Conservation (phyloP, 2,113 vertebrate species). For the Morphnarchus princeps region DNA sequence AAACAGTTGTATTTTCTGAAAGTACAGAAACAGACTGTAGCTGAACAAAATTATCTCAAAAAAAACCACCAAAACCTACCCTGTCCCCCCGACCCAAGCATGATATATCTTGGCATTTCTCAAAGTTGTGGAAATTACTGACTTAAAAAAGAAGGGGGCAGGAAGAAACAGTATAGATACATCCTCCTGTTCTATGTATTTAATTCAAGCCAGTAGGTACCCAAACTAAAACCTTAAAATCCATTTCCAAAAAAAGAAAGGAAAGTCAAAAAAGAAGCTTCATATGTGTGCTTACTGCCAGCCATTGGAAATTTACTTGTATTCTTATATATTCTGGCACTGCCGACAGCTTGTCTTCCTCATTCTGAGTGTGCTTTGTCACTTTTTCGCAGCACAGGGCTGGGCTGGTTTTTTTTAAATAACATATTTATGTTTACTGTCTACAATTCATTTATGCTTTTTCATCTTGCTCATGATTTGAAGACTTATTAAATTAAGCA, state of each 20-base stretch:
- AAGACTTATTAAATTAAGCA: background rate
- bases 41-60: background rate
- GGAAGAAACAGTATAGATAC: background rate
- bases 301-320: background rate
- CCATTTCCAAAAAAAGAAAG: background rate
- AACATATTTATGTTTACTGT: background rate
- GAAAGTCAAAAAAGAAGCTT: background rate
- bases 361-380: background rate
- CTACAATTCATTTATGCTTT: background rate
- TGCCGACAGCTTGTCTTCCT: background rate
- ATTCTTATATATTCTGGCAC: background rate
- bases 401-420: background rate
- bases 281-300: background rate
- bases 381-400: background rate
- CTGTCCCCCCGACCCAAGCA: fast-evolving
- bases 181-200: background rate
- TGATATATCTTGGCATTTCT: background rate
- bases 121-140: background rate
- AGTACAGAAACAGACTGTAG: background rate
- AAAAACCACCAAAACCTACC: background rate
- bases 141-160: background rate
- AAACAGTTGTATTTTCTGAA: background rate
- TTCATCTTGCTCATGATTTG: background rate
- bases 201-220: background rate
- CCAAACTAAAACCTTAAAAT: background rate